phyloP scores from a whole-genome alignment of 2,113 vertebrate species.

The Stigmatopora nigra region DNA sequence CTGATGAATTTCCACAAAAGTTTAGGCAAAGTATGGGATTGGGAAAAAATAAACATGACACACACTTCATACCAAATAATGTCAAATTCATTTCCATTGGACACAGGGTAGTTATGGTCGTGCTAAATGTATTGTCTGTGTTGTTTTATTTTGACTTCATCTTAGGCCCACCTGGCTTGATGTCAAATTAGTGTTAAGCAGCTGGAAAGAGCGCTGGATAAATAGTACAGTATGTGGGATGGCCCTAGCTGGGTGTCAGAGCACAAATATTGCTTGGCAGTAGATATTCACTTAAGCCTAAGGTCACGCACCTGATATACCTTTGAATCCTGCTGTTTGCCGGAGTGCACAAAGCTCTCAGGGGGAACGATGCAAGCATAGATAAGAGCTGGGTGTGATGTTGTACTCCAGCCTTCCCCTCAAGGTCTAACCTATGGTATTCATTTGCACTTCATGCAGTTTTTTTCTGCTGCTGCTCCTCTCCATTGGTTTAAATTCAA shows the following conservation, averaged over 20 bases:
- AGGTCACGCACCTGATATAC: conserved; percentile 72
- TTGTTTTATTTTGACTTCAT: background rate
- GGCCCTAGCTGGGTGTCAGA: conserved; percentile 29
- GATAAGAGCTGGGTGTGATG: conserved; percentile 70
- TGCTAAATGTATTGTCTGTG: no score
- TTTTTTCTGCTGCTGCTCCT: conserved; percentile 41
- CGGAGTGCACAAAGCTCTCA: conserved; percentile 63
- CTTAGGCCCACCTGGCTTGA: background rate
- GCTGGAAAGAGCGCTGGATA: background rate
- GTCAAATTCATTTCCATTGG: no score
- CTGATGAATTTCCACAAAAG: background rate
- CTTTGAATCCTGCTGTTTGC: conserved; percentile 65
- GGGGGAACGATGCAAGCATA: conserved; percentile 54
- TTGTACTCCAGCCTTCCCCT: conserved; percentile 56
- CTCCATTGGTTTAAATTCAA: conserved; percentile 47
- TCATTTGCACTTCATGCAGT: conserved; percentile 27
- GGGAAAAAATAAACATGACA: no score
- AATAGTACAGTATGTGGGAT: conserved; percentile 6
- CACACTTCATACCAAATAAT: no score
- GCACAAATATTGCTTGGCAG: conserved; percentile 52
- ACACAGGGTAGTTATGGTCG: no score
- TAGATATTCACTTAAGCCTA: conserved; percentile 63
- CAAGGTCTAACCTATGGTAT: conserved; percentile 59
- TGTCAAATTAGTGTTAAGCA: background rate
- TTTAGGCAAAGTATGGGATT: background rate